A percentile compares a stretch with the other conserved stretches of the same genome.
Conservation (phyloP, 2,888 invertebrate species). For the Drosophila neonasuta region DNA sequence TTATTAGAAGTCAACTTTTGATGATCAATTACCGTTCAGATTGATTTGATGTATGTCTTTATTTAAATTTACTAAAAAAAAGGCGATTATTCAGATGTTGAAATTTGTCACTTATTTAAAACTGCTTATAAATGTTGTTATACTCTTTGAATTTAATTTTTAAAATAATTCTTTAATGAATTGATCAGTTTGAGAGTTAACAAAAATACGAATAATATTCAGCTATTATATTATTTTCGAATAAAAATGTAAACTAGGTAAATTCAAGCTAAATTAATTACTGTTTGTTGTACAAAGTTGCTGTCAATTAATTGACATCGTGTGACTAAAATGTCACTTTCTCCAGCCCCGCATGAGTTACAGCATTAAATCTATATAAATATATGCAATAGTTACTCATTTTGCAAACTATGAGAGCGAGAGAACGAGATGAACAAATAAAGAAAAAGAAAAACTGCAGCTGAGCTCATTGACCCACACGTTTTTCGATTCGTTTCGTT, state of each 20-base stretch:
- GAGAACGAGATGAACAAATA: neutral
- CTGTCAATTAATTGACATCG: slow-evolving; percentile 8
- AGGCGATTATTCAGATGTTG: too few species aligned
- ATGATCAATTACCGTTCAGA: too few species aligned
- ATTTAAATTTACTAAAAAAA: too few species aligned
- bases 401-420: slow-evolving; percentile 10
- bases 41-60: too few species aligned
- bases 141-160: too few species aligned
- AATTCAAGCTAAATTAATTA: neutral
- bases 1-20: too few species aligned
- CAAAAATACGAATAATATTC: neutral
- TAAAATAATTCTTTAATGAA: too few species aligned
- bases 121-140: too few species aligned
- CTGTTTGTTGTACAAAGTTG: neutral
- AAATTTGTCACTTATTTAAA: too few species aligned
- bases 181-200: neutral
- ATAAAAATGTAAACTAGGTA: neutral
- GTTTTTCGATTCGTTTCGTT: slow-evolving; percentile 38
- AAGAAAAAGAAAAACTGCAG: slow-evolving; percentile 22
- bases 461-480: slow-evolving; percentile 76
- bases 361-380: neutral
- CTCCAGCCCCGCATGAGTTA: slow-evolving; percentile 8
- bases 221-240: too few species aligned
- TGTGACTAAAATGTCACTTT: slow-evolving; percentile 40
- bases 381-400: slow-evolving; percentile 21